Percentiles rank a stretch among this genome's conserved stretches.
These are phyloP conservation scores for Drosophila nigromelanica DNA, from an alignment of 1,140 invertebrate genomes.

Conservation along the genomic window DNA sequence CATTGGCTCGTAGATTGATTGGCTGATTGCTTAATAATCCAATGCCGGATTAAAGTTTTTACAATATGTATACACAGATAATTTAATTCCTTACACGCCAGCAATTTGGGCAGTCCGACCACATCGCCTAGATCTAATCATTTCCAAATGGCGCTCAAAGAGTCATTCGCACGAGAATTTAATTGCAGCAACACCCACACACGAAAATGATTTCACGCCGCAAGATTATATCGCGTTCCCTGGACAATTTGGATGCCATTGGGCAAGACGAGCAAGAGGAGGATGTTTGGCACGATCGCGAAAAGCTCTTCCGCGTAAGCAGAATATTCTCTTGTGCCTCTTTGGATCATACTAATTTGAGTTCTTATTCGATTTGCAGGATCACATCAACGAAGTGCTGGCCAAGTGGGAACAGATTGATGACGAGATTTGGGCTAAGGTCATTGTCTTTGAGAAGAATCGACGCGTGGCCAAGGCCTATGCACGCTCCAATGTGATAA, in stretches of 20 bases:
- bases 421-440: conserved; percentile 99
- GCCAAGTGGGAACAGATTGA: conserved; percentile 98
- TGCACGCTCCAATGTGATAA: conserved; percentile 95
- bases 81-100: conserved; percentile 44
- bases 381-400: conserved; percentile 97
- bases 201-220: conserved; percentile 93
- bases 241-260: conserved; percentile 93
- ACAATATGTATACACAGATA: conserved; percentile 4
- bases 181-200: conserved; percentile 41
- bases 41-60: conserved; percentile 53
- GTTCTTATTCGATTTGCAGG: conserved; percentile 86
- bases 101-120: conserved; percentile 27
- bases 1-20: conserved; percentile 78
- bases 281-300: conserved; percentile 97
- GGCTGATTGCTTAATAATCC: conserved; percentile 78
- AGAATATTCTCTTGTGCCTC: conserved; percentile 18
- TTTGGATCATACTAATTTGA: background rate
- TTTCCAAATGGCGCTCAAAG: conserved; percentile 41
- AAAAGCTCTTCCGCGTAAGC: conserved; percentile 95
- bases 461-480: conserved; percentile 97
- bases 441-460: conserved; percentile 97
- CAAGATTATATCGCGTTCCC: conserved; percentile 94
- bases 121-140: conserved; percentile 44
- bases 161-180: conserved; percentile 47
- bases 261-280: conserved; percentile 91